These are phyloP conservation scores for Nephrotoma guestfalica DNA, from an alignment of 2,888 invertebrate species.

Conservation along the genomic window DNA sequence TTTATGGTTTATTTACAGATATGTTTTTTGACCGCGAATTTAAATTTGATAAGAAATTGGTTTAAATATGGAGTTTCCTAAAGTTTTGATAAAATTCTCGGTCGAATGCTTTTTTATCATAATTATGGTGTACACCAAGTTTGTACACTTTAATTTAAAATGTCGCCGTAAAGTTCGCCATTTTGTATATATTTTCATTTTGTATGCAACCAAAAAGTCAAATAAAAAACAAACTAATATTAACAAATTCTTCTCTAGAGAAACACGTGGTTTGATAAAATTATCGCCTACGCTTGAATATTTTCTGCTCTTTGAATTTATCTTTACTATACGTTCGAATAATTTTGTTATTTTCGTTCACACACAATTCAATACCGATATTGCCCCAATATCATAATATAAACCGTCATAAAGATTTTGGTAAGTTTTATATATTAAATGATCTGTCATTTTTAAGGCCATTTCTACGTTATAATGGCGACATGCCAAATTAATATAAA, in stretches of 20 bases:
- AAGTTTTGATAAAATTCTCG: background rate
- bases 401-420: background rate
- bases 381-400: background rate
- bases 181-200: no score
- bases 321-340: background rate
- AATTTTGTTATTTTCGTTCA: background rate
- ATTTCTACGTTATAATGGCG: background rate
- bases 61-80: background rate
- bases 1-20: background rate
- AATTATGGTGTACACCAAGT: background rate
- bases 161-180: no score
- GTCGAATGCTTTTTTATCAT: background rate
- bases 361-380: background rate
- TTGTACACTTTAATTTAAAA: background rate
- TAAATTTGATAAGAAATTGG: background rate
- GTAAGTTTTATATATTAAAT: background rate
- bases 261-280: background rate
- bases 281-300: background rate
- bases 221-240: no score
- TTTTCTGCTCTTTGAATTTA: background rate
- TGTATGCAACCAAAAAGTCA: no score
- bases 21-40: background rate
- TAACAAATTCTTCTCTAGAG: no score
- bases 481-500: background rate
- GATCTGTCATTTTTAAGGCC: background rate